phyloP scores from a whole-genome alignment of 2,113 vertebrate genomes.

The Dipodomys spectabilis region DNA sequence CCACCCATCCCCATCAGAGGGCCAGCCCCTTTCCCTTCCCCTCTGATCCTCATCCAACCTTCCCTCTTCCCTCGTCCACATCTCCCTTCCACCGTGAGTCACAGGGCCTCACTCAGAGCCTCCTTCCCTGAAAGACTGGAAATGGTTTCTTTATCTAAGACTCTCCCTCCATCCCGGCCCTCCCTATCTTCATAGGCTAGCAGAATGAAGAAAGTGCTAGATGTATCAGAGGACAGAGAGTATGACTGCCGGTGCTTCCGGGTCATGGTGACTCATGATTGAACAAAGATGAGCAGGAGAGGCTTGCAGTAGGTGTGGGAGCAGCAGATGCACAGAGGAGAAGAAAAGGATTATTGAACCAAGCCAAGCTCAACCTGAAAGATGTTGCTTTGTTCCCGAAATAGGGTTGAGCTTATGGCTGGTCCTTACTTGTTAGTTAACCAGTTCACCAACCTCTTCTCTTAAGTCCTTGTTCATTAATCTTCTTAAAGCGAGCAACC shows the following conservation, averaged over 20 bases:
- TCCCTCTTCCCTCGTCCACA: conserved; percentile 47
- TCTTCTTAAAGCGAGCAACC: conserved; percentile 78
- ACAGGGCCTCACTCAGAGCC: conserved; percentile 34
- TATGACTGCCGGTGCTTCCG: neutral
- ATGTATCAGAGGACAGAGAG: neutral
- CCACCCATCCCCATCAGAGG: conserved; percentile 34
- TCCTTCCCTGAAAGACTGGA: conserved; percentile 58
- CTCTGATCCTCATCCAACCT: conserved; percentile 56
- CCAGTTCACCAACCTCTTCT: conserved; percentile 78
- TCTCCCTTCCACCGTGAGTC: conserved; percentile 71
- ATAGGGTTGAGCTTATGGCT: conserved; percentile 74
- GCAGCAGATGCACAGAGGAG: conserved; percentile 53
- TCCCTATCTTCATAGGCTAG: conserved; percentile 17
- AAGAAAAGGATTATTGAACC: conserved; percentile 70
- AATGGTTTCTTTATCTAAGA: conserved; percentile 71
- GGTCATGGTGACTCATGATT: conserved; percentile 61
- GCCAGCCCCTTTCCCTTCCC: conserved; percentile 17
- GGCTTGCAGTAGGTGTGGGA: conserved; percentile 75
- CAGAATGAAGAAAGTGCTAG: conserved; percentile 14
- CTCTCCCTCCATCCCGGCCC: conserved; percentile 63
- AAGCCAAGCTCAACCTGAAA: conserved; percentile 78
- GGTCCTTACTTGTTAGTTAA: conserved; percentile 82
- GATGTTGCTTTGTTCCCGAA: conserved; percentile 76
- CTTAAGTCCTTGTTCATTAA: conserved; percentile 80
- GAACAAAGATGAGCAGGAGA: conserved; percentile 65